Conservation (phyloP, 2,888 invertebrate species). For the Erynnis tages region DNA sequence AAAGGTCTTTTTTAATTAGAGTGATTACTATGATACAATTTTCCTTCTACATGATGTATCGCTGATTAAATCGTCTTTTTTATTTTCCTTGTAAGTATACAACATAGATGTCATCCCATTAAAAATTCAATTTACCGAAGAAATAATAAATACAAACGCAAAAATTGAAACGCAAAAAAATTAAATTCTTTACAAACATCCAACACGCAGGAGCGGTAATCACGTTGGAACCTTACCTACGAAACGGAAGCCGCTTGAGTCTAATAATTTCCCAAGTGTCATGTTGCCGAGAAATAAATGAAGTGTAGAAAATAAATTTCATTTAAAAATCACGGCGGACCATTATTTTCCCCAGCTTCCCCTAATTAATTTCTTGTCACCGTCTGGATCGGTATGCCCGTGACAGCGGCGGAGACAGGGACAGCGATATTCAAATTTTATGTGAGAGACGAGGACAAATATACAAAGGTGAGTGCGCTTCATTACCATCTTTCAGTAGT, state of each 20-base stretch:
- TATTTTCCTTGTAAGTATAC: no score
- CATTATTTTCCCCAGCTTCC: slow-evolving; percentile 77
- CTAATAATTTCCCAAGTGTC: slow-evolving; percentile 79
- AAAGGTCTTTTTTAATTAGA: no score
- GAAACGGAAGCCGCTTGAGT: slow-evolving; percentile 59
- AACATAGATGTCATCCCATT: no score
- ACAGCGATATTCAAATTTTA: slow-evolving; percentile 34
- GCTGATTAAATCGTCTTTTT: no score
- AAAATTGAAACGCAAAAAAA: slow-evolving; percentile 16
- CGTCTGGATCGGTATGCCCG: slow-evolving; percentile 72
- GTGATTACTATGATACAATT: no score
- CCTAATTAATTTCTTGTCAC: slow-evolving; percentile 81
- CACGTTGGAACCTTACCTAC: slow-evolving; percentile 59
- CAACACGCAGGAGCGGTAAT: slow-evolving; percentile 50
- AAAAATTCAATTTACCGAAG: slow-evolving; percentile 2
- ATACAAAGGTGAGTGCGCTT: slow-evolving; percentile 69
- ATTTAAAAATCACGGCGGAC: slow-evolving; percentile 79
- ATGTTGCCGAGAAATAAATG: slow-evolving; percentile 77
- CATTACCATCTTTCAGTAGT: slow-evolving; percentile 78
- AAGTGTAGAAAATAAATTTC: slow-evolving; percentile 79
- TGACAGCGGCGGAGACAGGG: slow-evolving; percentile 64
- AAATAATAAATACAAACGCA: slow-evolving; percentile 31
- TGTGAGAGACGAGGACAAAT: slow-evolving; percentile 44
- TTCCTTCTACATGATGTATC: no score
- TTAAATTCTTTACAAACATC: slow-evolving; percentile 29